phyloP scores from a whole-genome alignment of 2,113 vertebrate species.

The Probosciger aterrimus region DNA sequence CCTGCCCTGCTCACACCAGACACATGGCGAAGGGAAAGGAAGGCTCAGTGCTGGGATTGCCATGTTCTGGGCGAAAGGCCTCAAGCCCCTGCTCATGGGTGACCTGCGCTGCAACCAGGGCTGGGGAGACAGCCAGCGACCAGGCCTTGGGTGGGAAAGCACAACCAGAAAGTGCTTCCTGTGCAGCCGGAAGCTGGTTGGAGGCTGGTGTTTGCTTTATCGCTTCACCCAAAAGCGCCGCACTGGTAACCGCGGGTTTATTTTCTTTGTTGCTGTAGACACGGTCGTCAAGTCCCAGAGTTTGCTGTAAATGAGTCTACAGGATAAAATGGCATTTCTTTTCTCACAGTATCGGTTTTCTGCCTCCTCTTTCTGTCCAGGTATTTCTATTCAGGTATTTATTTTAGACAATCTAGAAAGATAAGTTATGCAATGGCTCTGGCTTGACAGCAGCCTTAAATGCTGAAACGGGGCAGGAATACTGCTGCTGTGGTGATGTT shows the following conservation, averaged over 20 bases:
- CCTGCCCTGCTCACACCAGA: background rate
- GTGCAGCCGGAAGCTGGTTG: no score
- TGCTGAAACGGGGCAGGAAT: background rate
- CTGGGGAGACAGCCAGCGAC: no score
- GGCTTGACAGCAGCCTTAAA: background rate
- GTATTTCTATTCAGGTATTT: background rate
- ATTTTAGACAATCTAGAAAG: background rate
- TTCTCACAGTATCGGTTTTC: background rate
- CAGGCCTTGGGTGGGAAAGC: background rate
- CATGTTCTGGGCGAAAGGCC: background rate
- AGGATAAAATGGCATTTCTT: background rate
- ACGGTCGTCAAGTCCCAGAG: background rate
- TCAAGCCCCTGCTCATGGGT: background rate
- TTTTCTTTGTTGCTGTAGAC: constrained; percentile 32
- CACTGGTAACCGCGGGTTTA: background rate
- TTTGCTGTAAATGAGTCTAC: background rate
- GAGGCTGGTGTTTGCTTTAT: background rate
- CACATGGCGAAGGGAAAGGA: background rate
- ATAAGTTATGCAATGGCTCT: background rate
- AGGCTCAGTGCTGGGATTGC: background rate
- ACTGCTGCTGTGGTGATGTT: background rate
- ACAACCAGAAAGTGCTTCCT: background rate
- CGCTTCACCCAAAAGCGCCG: background rate
- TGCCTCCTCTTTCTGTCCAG: background rate
- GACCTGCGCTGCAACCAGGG: background rate